Percentiles rank a stretch among this genome's conserved stretches.
phyloP scores from a whole-genome alignment of 2,113 vertebrate species.

The Sardina pilchardus region DNA sequence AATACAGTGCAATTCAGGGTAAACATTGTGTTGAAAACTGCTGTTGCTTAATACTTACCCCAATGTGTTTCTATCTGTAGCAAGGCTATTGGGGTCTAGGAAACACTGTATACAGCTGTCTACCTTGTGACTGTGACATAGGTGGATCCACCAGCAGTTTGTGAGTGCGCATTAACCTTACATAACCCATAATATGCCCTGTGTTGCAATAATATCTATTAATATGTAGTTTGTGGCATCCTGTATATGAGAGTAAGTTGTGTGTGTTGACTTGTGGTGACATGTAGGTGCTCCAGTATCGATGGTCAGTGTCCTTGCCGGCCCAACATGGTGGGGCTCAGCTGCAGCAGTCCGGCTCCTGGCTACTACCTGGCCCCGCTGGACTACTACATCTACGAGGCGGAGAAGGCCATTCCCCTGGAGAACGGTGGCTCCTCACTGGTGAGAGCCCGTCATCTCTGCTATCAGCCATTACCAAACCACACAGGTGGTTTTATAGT shows the following conservation, averaged over 20 bases:
- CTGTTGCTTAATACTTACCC: too few species aligned
- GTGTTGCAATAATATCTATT: not conserved
- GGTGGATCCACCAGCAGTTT: conserved; percentile 75
- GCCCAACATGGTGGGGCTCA: conserved; percentile 74
- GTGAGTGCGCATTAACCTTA: conserved; percentile 63
- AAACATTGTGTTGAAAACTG: not conserved
- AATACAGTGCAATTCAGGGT: not conserved
- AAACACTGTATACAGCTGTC: conserved; percentile 72
- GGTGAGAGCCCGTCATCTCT: conserved; percentile 59
- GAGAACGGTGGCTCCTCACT: conserved; percentile 56
- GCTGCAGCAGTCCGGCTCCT: conserved; percentile 74
- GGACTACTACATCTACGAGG: conserved; percentile 86
- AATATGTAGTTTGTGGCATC: too few species aligned
- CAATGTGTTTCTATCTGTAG: conserved; percentile 57
- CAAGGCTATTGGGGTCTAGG: conserved; percentile 84
- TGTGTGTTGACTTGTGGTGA: not conserved
- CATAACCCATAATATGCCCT: too few species aligned
- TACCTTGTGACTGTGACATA: conserved; percentile 82
- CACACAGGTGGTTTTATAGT: too few species aligned
- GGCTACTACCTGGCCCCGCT: conserved; percentile 80
- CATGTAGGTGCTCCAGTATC: conserved; percentile 69
- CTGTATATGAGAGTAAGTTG: not conserved
- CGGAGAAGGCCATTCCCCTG: conserved; percentile 73
- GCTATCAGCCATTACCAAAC: too few species aligned
- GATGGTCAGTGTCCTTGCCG: conserved; percentile 81